A percentile compares a stretch with the other conserved stretches of the same genome.
These are phyloP conservation scores for Euura lappo DNA, from an alignment of 1,140 invertebrate genomes.

Conservation along the genomic window DNA sequence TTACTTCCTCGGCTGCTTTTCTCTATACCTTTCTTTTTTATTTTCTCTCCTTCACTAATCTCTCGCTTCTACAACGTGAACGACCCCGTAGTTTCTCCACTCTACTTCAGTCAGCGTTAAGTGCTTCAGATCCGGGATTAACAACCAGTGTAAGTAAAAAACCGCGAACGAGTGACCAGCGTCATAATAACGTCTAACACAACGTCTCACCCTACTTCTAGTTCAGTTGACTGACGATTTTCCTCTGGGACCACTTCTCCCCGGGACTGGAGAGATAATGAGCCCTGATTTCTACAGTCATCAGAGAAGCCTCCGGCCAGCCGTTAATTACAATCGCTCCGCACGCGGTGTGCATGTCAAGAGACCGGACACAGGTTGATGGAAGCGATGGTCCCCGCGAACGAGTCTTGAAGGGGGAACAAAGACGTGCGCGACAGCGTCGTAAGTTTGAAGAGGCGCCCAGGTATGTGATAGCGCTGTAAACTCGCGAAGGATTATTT, in stretches of 20 bases:
- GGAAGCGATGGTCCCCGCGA: too few species aligned
- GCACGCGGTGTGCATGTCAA: too few species aligned
- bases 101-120: background rate
- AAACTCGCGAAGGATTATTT: constrained; percentile 5
- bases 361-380: too few species aligned
- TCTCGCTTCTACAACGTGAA: background rate
- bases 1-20: background rate
- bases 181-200: too few species aligned
- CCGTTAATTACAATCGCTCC: too few species aligned
- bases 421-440: background rate
- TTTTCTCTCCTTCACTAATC: background rate
- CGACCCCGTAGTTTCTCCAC: background rate
- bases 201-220: too few species aligned
- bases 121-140: constrained; percentile 2
- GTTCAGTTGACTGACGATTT: too few species aligned
- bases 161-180: too few species aligned
- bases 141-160: background rate
- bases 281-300: too few species aligned
- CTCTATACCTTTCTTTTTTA: background rate
- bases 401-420: background rate
- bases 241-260: too few species aligned
- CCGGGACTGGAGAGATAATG: too few species aligned
- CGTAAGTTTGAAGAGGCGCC: background rate
- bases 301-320: too few species aligned
- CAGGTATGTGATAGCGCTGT: constrained; percentile 2